phyloP scores from a whole-genome alignment of 2,113 vertebrate species.

The Rhabdomys dilectus region DNA sequence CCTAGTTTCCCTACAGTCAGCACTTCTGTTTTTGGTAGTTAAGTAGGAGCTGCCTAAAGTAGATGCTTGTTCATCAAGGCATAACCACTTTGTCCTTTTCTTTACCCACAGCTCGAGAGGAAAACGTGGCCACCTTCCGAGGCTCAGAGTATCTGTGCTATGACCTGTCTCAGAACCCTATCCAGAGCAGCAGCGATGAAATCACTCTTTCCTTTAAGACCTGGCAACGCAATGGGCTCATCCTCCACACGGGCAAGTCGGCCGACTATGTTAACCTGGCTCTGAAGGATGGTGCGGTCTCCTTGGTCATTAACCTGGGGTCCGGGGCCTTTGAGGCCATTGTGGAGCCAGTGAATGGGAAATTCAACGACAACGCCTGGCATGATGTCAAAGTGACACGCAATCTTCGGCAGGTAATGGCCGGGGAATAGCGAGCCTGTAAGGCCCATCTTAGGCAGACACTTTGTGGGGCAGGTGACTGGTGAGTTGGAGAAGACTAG shows the following conservation, averaged over 20 bases:
- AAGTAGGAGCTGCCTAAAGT: background rate
- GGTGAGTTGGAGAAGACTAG: background rate
- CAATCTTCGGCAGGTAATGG: slow-evolving; percentile 99
- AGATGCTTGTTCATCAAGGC: background rate
- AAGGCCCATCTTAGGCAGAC: background rate
- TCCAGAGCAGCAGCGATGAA: slow-evolving; percentile 99
- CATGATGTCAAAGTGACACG: slow-evolving; percentile 99
- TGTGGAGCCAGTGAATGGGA: slow-evolving; percentile 98
- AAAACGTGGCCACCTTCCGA: slow-evolving; percentile 98
- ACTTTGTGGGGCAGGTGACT: slow-evolving; percentile 4
- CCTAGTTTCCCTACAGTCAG: background rate
- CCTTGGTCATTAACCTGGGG: slow-evolving; percentile 98
- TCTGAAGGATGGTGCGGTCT: slow-evolving; percentile 97
- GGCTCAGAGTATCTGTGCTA: slow-evolving; percentile 99
- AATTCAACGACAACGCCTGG: slow-evolving; percentile 99
- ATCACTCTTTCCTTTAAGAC: slow-evolving; percentile 99
- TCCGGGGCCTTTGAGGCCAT: slow-evolving; percentile 99
- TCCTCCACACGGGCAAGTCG: slow-evolving; percentile 99
- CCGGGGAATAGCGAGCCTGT: slow-evolving; percentile 75
- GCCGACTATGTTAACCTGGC: slow-evolving; percentile 99
- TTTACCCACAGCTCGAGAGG: slow-evolving; percentile 92
- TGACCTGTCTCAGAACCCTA: slow-evolving; percentile 98
- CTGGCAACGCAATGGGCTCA: slow-evolving; percentile 97
- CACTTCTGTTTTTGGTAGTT: background rate
- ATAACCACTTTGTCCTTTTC: slow-evolving; percentile 61